Evolutionary conservation across 2,797 vertebrate genomes (phyloP), one percentile per base, ranked within the genome.

Genomic region (Dromococcyx pavoninus): DNA sequence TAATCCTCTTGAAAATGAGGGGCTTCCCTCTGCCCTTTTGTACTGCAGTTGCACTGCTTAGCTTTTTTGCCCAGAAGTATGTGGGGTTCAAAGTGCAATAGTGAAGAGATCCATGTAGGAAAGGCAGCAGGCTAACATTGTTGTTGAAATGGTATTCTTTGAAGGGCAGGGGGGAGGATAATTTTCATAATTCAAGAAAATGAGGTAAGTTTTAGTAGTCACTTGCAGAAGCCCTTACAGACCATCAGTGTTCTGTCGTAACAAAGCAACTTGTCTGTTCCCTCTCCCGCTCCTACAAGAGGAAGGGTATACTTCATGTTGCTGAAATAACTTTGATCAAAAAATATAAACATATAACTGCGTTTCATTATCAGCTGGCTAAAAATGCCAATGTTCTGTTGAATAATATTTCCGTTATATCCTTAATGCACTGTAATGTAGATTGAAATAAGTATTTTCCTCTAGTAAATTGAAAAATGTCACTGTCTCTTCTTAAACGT

Each of bases 101-200:
- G 27, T 43, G 33, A 65, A 74, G 56, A 9, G 56, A 9, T 75
- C 33, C 4, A 0, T 9, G 9, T 44, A 33, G 23, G 51, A 91
- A 84, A 48, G 25, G n/a, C 27, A 39, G 43, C 21, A 30, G 39
- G 4, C 37, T 30, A 48, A 46, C 44, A 28, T 62, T 6, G 6
- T 22, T 83, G 30, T n/a, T 76, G 24, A 58, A 79, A 39, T 3
- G 10, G 2, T 50, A 67, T 8, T 66, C 41, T 41, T 85, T 93
- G 48, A 66, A 89, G 62, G 7, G 2, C 6, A 10, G 5, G 3
- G 1, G 1, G 32, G 37, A 12, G 14, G 1, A 24, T 2, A 0
- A 13, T 19, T 53, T 70, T 37, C 41, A 14, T 3, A 65, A 39
- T 44, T n/a, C 43, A 86, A 80, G 48, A 91, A 46, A 70, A 61